Base-by-base conservation (phyloP, 1,140 invertebrate genomes). In the Bemisia tabaci region DNA sequence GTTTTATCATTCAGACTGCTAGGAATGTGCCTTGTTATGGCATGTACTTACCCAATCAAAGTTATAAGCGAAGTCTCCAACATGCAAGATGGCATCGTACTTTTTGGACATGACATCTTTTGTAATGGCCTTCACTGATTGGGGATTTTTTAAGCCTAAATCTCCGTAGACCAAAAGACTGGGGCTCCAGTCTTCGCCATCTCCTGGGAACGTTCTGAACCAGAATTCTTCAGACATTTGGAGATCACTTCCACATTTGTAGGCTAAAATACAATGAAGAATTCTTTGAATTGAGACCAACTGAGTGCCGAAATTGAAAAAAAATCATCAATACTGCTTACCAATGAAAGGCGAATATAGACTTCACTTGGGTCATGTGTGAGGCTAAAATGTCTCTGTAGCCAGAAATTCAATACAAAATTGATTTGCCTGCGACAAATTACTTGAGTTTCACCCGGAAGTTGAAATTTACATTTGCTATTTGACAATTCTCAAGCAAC, bases 51-150 rank as follows among this genome's bases (percentile, higher is more conserved):
- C 85, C 1, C 84, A 80, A 78, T 94, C 79, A 89, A 98, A 91
- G 76, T 98, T 91, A 79, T 98, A 98, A 0, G 94, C 95, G 81
- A 98, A 92, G 82, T 96, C 94, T 0, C 94, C 95, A 68, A 95
- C 90, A 80, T 98, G 95, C 62, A 97, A 81, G 65, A 94, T 86
- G 68, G 89, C 83, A 80, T 98, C 92, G 76, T 92, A 95, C 70
- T 85, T 77, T n/a, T 84, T 88, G 27, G 80, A 78, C 73, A 92
- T 84, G 0, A 87, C 84, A 72, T 97, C 94, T 70, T 88, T 79
- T 76, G 94, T 90, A 27, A 97, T 77, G 62, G 87, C 79, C 0
- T 85, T 81, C 58, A 95, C 79, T n/a, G 92, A 92, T 74, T 86
- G 81, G 24, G 91, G 91, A 80, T 96, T 95, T 70, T 85, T 85